A percentile compares a stretch with the other conserved stretches of the same genome.
Evolutionary conservation across 2,888 invertebrate genomes (phyloP).

Genomic region (Leucoptera coffeella): DNA sequence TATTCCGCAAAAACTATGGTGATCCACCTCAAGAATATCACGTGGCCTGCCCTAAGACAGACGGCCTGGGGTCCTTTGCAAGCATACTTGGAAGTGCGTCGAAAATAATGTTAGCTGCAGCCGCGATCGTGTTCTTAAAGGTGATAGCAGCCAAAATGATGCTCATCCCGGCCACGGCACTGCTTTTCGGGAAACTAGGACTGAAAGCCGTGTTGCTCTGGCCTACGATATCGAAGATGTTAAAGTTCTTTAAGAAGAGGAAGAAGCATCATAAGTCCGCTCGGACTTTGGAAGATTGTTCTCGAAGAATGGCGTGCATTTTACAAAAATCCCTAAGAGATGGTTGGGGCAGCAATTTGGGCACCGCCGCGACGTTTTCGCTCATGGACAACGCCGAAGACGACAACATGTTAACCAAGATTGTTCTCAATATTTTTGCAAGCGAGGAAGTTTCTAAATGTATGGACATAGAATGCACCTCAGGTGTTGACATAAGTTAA

Average conservation of each 20-base stretch:
- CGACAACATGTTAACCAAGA: conserved; percentile 28
- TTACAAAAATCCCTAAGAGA: conserved; percentile 21
- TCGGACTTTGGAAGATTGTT: conserved; percentile 30
- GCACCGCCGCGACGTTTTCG: conserved; percentile 32
- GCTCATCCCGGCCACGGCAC: conserved; percentile 25
- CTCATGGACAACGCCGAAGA: conserved; percentile 34
- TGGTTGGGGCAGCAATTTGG: conserved; percentile 29
- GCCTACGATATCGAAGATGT: conserved; percentile 39
- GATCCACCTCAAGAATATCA: conserved; percentile 16
- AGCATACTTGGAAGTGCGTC: conserved; percentile 35
- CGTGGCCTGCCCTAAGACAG: conserved; percentile 28
- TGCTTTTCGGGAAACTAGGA: conserved; percentile 31
- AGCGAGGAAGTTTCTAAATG: conserved; percentile 40
- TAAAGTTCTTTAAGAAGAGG: conserved; percentile 37
- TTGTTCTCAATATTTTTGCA: conserved; percentile 29
- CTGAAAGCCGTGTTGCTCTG: conserved; percentile 33
- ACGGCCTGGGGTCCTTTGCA: conserved; percentile 30
- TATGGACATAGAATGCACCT: conserved; percentile 39
- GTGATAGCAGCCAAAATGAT: conserved; percentile 31
- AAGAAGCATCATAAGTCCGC: conserved; percentile 28
- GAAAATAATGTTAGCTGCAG: conserved; percentile 38
- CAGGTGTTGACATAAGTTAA: conserved; percentile 42
- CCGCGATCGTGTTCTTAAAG: conserved; percentile 32
- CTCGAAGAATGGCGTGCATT: conserved; percentile 33
- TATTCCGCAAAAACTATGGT: conserved; percentile 27